Evolutionary conservation across 1,140 invertebrate species (phyloP).

Genomic region (Cydia splendana): DNA sequence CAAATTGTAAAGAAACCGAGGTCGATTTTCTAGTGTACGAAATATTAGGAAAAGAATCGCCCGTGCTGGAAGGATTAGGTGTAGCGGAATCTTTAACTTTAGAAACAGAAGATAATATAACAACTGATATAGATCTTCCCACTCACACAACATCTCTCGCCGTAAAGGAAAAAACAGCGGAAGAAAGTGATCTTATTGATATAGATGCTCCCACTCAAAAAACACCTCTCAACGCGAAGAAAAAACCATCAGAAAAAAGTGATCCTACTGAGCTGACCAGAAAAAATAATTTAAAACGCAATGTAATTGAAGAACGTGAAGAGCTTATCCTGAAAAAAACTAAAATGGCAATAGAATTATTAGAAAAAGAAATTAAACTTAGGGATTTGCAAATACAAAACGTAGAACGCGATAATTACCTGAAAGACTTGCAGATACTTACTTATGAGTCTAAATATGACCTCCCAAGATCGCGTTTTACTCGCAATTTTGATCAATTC

Average conservation of each 20-base stretch:
- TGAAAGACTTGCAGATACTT: not conserved
- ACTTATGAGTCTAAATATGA: not conserved
- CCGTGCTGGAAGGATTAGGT: not conserved
- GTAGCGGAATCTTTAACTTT: conserved; percentile 12
- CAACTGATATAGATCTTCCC: conserved; percentile 7
- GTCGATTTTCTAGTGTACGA: conserved; percentile 13
- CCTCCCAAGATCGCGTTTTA: conserved; percentile 1
- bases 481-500: conserved; percentile 2
- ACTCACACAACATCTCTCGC: not conserved
- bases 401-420: conserved; percentile 5
- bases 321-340: conserved; percentile 8
- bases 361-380: conserved; percentile 3
- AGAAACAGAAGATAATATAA: not conserved
- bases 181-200: too few relatives aligned
- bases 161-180: too few relatives aligned
- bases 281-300: conserved; percentile 19
- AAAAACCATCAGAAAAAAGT: not conserved
- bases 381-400: conserved; percentile 12
- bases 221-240: too few relatives aligned
- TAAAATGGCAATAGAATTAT: not conserved
- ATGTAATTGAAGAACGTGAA: conserved; percentile 19
- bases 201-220: too few relatives aligned
- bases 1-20: too few relatives aligned
- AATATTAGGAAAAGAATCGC: not conserved
- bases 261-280: conserved; percentile 13